These are phyloP conservation scores for Carassius gibelio DNA, from an alignment of 2,113 vertebrate genomes.

Conservation along the genomic window DNA sequence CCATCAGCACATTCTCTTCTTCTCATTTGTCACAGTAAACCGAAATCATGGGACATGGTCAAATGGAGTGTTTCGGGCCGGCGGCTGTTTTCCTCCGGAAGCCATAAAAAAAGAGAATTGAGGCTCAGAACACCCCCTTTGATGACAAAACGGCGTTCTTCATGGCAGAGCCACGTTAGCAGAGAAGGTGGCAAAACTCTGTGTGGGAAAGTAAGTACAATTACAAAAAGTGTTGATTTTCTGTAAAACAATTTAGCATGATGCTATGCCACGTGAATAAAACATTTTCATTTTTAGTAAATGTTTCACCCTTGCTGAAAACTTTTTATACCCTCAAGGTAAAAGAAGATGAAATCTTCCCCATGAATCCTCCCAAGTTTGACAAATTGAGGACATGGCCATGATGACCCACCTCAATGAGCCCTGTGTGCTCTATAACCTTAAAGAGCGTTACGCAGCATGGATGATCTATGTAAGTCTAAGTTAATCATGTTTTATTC, in stretches of 20 bases:
- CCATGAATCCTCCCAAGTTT: slow-evolving; percentile 78
- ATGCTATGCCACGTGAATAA: background rate
- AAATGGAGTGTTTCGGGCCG: slow-evolving; percentile 83
- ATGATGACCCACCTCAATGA: slow-evolving; percentile 68
- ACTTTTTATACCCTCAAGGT: slow-evolving; percentile 20
- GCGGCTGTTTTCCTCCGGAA: slow-evolving; percentile 71
- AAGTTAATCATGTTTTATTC: slow-evolving; percentile 21
- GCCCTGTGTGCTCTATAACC: slow-evolving; percentile 67
- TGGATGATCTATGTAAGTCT: slow-evolving; percentile 84
- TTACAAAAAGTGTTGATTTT: background rate
- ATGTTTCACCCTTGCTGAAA: background rate
- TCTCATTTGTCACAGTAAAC: slow-evolving; percentile 56
- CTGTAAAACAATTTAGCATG: background rate
- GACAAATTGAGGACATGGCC: slow-evolving; percentile 75
- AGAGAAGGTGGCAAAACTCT: slow-evolving; percentile 68
- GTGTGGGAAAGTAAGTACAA: slow-evolving; percentile 6
- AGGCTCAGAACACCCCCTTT: slow-evolving; percentile 80
- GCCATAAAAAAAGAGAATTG: slow-evolving; percentile 82
- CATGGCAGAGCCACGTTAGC: background rate
- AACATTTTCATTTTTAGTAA: background rate
- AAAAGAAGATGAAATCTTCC: slow-evolving; percentile 25
- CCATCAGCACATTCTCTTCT: background rate
- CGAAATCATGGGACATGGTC: slow-evolving; percentile 75
- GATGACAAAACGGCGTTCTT: slow-evolving; percentile 81
- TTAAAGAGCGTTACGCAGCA: slow-evolving; percentile 80